Conservation (phyloP, 64 coral and sea anemone species). For the Anthopleura sola region DNA sequence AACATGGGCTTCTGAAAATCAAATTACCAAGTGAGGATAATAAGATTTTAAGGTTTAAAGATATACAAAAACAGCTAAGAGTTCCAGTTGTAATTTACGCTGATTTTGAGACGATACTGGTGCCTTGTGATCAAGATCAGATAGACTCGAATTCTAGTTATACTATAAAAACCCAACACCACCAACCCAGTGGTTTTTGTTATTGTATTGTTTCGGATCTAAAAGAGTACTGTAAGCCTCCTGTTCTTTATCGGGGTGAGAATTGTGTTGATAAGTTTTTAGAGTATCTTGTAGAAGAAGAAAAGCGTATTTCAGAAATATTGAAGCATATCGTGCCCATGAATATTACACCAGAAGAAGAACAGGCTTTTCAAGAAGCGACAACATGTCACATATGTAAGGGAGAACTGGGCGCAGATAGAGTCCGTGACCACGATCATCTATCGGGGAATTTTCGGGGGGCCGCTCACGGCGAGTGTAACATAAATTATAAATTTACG, state of each 20-base stretch:
- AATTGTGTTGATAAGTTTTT: constrained; percentile 47
- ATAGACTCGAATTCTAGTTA: neutral
- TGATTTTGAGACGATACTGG: constrained; percentile 7
- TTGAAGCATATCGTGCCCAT: constrained; percentile 23
- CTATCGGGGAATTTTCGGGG: constrained; percentile 2
- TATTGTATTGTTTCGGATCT: neutral
- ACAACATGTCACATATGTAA: neutral
- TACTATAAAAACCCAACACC: neutral
- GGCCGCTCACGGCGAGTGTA: constrained; percentile 24
- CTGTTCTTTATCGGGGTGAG: constrained; percentile 31
- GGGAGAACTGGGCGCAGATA: neutral
- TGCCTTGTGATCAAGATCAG: neutral
- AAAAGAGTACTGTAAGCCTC: neutral
- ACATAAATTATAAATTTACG: constrained; percentile 20
- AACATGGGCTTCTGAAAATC: neutral
- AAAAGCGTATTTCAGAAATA: constrained; percentile 19
- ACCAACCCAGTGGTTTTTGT: neutral
- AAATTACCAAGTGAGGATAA: neutral
- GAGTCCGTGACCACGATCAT: constrained; percentile 19
- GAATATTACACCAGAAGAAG: neutral
- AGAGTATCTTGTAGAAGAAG: constrained; percentile 6
- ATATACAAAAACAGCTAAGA: constrained; percentile 7
- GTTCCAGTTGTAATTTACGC: constrained; percentile 3
- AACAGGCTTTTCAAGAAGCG: neutral
- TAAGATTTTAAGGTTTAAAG: neutral